phyloP scores from a whole-genome alignment of 2,113 vertebrate species.

The Ophthalmolycus amberensis region DNA sequence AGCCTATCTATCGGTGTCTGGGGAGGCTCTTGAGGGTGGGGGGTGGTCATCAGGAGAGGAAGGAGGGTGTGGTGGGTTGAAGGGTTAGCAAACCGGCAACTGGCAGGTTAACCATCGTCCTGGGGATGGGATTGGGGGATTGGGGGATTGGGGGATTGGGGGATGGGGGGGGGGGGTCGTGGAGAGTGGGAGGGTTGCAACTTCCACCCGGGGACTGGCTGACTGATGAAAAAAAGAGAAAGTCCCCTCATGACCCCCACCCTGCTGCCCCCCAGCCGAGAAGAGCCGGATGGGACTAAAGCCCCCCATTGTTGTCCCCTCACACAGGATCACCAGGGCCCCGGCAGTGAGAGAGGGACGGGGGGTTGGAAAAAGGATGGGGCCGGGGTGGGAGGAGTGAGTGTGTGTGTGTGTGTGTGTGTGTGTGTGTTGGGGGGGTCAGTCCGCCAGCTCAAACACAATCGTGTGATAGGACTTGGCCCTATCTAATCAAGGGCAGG shows the following conservation, averaged over 20 bases:
- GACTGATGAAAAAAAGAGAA: conserved; percentile 60
- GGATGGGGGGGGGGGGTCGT: neutral
- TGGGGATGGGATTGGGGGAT: conserved; percentile 22
- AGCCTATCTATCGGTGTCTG: conserved; percentile 54
- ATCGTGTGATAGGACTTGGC: conserved; percentile 92
- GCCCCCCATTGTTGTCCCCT: conserved; percentile 91
- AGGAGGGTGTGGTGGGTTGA: conserved; percentile 48
- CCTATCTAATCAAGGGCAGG: conserved; percentile 99
- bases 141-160: neutral
- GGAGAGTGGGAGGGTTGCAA: conserved; percentile 24
- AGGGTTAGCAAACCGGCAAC: conserved; percentile 66
- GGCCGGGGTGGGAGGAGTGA: conserved; percentile 29
- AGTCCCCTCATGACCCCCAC: conserved; percentile 69
- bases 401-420: conserved; percentile 36
- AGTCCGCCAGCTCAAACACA: conserved; percentile 89
- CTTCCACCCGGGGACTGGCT: conserved; percentile 61
- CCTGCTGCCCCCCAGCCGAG: conserved; percentile 74
- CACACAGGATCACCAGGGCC: conserved; percentile 88
- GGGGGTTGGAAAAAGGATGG: conserved; percentile 52
- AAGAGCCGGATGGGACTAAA: conserved; percentile 85
- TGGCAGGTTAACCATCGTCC: conserved; percentile 70
- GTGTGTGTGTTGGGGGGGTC: conserved; percentile 31
- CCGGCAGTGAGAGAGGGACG: conserved; percentile 82
- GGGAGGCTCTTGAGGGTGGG: conserved; percentile 1
- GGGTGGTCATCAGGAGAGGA: conserved; percentile 45